Evolutionary conservation across 2,113 vertebrate genomes (phyloP).

Genomic region (Jaculus jaculus): DNA sequence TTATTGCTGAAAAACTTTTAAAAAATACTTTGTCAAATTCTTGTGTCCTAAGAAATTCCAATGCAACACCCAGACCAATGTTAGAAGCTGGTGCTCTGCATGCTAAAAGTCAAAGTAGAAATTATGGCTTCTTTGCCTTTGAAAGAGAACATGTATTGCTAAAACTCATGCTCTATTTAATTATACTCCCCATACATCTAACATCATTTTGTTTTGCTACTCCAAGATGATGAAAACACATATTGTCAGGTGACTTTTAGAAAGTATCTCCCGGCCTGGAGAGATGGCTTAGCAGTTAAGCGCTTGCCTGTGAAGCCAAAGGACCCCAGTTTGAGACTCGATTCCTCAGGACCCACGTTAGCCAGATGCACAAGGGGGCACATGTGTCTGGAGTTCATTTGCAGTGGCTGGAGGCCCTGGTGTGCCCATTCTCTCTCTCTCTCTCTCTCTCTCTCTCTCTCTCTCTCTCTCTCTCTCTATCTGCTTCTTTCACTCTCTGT

Average conservation of each 20-base stretch:
- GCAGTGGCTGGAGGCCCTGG: no score
- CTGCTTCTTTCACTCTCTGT: no score
- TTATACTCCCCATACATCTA: neutral
- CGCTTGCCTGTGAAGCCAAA: no score
- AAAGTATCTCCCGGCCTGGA: neutral
- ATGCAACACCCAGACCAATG: neutral
- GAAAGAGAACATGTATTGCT: neutral
- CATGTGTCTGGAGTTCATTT: no score
- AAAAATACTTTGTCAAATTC: neutral
- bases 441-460: no score
- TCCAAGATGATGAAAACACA: neutral
- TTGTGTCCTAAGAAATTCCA: neutral
- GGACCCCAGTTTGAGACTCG: no score
- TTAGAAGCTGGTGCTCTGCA: neutral
- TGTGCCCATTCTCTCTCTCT: no score
- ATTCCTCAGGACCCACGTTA: no score
- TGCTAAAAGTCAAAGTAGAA: neutral
- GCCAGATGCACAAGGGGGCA: no score
- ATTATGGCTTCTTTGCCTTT: neutral
- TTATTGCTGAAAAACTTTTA: slow-evolving; percentile 39
- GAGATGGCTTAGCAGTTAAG: no score
- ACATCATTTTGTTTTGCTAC: neutral
- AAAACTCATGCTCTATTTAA: neutral
- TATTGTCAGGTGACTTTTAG: neutral
- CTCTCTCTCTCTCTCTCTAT: no score